Conservation (phyloP, 2,888 invertebrate genomes). For the Mallateleia sp. region DNA sequence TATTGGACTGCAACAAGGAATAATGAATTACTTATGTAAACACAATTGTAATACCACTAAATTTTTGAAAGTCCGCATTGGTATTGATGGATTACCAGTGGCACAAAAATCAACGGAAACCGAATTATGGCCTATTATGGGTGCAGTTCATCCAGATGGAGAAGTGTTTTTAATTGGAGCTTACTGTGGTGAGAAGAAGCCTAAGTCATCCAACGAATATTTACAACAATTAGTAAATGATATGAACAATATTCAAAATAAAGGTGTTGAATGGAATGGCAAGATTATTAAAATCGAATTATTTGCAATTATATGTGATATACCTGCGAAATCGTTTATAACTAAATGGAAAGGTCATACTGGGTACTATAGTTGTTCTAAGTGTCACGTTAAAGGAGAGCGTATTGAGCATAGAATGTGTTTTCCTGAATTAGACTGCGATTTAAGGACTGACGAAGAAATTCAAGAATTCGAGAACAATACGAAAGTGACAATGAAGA, state of each 20-base stretch:
- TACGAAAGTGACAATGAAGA: neutral
- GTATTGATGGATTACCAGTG: neutral
- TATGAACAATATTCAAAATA: neutral
- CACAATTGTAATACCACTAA: neutral
- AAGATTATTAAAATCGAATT: neutral
- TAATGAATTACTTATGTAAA: constrained; percentile 16
- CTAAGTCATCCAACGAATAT: neutral
- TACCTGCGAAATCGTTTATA: neutral
- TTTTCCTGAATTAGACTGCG: neutral
- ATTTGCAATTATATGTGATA: neutral
- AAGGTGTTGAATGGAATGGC: neutral
- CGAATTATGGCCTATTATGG: neutral
- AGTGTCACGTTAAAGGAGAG: neutral
- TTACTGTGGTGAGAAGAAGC: neutral
- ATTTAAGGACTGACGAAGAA: neutral
- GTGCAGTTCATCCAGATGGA: neutral
- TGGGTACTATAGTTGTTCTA: neutral
- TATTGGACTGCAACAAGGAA: constrained; percentile 1
- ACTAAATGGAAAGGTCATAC: constrained; percentile 1
- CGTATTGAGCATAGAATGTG: neutral
- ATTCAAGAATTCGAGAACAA: neutral
- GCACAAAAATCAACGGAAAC: neutral
- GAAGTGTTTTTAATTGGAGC: neutral
- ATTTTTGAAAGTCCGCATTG: neutral
- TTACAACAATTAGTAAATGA: neutral